Percentiles rank a stretch among this genome's conserved stretches.
These are phyloP conservation scores for Tympanuchus pallidicinctus DNA, from an alignment of 2,113 vertebrate genomes.

Conservation along the genomic window DNA sequence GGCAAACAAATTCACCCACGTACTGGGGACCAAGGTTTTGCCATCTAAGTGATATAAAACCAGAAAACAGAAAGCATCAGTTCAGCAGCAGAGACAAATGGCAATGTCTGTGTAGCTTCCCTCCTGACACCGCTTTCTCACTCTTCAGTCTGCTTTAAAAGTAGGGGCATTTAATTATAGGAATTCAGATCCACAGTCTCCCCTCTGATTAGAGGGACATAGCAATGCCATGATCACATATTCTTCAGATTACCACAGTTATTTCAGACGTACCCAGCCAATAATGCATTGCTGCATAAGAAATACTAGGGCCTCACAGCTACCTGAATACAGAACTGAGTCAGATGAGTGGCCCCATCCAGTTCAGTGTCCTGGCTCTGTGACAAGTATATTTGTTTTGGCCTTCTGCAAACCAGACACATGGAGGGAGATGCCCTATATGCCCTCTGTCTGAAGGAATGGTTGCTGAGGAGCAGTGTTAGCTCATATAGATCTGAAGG, in stretches of 20 bases:
- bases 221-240: not conserved
- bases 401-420: not conserved
- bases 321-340: not conserved
- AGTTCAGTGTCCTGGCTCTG: not conserved
- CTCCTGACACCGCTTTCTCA: not conserved
- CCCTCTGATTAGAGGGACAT: not conserved
- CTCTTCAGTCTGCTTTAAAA: not conserved
- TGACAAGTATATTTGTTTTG: not conserved
- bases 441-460: not conserved
- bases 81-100: not conserved
- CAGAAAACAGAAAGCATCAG: not conserved
- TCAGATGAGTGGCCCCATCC: not conserved
- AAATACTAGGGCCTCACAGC: not conserved
- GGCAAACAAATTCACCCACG: constrained; percentile 31
- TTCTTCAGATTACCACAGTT: too few relatives aligned
- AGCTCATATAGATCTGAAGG: not conserved
- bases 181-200: not conserved
- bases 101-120: not conserved
- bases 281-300: not conserved
- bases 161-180: not conserved
- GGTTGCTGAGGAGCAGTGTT: not conserved
- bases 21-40: constrained; percentile 14
- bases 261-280: not conserved
- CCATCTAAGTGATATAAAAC: not conserved
- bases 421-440: not conserved